Conservation (phyloP, 2,113 vertebrate genomes). For the Bubo blakistoni region DNA sequence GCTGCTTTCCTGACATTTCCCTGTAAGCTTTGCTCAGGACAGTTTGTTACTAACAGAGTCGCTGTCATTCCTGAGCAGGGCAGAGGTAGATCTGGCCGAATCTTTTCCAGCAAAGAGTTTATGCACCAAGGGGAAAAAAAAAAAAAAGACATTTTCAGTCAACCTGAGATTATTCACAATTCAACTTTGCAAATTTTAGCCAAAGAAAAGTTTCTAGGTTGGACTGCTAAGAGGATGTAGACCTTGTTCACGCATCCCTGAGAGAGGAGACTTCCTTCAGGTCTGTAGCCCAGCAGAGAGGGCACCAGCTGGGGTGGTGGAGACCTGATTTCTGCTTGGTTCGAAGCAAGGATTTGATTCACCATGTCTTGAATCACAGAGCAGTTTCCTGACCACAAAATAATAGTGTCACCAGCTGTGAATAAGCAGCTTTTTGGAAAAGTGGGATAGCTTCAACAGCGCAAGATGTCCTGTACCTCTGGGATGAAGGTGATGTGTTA, state of each 20-base stretch:
- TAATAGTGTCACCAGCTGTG: not conserved
- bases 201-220: not conserved
- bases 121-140: not conserved
- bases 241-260: accelerated
- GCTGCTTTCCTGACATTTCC: not conserved
- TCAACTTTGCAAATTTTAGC: not conserved
- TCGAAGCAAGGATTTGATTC: not conserved
- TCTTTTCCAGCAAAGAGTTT: not conserved
- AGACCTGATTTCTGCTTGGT: not conserved
- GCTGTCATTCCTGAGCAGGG: accelerated
- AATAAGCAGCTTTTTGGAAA: not conserved
- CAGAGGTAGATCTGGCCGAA: not conserved
- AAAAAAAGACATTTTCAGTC: not conserved
- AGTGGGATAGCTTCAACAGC: not conserved
- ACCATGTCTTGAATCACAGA: not conserved
- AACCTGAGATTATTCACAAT: not conserved
- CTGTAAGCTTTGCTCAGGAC: not conserved
- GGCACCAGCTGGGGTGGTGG: not conserved
- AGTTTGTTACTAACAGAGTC: not conserved
- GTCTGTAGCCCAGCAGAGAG: not conserved
- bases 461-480: not conserved
- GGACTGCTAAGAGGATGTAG: not conserved
- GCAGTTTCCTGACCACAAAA: not conserved
- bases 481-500: not conserved
- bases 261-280: not conserved